phyloP scores from a whole-genome alignment of 2,113 vertebrate genomes.

The Origma solitaria region DNA sequence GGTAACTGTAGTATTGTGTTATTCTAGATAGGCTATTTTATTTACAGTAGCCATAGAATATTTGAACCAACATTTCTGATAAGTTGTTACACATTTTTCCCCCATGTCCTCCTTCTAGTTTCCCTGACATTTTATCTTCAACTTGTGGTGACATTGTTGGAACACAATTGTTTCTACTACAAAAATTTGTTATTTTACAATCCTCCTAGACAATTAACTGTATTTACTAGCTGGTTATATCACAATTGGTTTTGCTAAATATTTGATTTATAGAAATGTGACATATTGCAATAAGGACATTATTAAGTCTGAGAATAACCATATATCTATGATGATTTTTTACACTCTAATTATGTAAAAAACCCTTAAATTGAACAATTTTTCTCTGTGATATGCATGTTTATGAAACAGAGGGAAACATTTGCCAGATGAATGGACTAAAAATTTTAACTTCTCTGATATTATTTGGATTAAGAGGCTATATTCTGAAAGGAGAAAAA shows the following conservation, averaged over 20 bases:
- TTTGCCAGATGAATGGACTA: conserved; percentile 76
- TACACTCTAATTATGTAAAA: conserved; percentile 73
- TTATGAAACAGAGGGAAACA: conserved; percentile 56
- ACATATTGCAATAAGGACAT: neutral
- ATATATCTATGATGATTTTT: conserved; percentile 73
- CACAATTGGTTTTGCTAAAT: neutral
- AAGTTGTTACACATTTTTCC: neutral
- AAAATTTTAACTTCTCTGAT: conserved; percentile 69
- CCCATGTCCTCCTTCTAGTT: neutral
- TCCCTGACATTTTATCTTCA: neutral
- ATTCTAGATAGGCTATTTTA: neutral
- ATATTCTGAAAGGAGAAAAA: conserved; percentile 77
- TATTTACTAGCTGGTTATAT: neutral
- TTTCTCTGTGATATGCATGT: conserved; percentile 73
- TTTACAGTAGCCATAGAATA: neutral
- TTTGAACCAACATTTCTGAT: neutral
- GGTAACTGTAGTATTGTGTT: neutral
- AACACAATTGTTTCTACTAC: neutral
- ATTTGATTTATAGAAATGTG: neutral
- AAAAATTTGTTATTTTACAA: neutral
- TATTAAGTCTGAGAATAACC: neutral
- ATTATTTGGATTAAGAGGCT: conserved; percentile 81
- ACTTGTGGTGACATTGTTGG: neutral
- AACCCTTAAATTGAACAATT: conserved; percentile 61
- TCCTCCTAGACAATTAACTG: neutral